These are phyloP conservation scores for Epirrita christyi DNA, from an alignment of 2,888 invertebrate species.

Conservation along the genomic window DNA sequence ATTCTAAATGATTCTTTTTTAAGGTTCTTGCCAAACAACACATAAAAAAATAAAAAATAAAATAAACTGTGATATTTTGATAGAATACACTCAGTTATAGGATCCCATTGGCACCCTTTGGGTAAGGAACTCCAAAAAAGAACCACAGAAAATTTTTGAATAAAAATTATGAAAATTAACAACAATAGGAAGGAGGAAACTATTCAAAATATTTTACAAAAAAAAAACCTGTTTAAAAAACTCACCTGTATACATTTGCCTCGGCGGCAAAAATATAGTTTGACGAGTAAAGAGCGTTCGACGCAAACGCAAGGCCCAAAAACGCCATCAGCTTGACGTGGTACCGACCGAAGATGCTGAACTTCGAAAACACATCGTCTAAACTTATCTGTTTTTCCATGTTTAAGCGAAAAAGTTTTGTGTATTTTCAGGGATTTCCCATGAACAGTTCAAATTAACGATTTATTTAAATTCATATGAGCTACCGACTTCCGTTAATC, in stretches of 20 bases:
- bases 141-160: no score
- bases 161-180: no score
- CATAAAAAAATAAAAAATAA: no score
- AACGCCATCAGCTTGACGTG: conserved; percentile 82
- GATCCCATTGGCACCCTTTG: no score
- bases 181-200: no score
- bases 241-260: conserved; percentile 79
- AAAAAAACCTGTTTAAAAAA: conserved; percentile 16
- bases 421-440: no score
- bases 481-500: conserved; percentile 15
- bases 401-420: neutral
- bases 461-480: neutral
- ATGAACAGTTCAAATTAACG: no score
- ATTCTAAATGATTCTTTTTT: no score
- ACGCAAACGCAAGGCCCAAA: conserved; percentile 83
- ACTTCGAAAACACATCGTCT: conserved; percentile 67
- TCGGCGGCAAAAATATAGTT: conserved; percentile 87
- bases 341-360: conserved; percentile 84
- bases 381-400: conserved; percentile 47
- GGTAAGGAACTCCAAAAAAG: no score
- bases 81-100: no score
- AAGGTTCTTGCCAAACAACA: no score
- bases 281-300: conserved; percentile 85
- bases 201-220: neutral
- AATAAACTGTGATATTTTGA: no score